A percentile compares a stretch with the other conserved stretches of the same genome.
Conservation (phyloP, 2,888 invertebrate genomes). For the Neria commutata region DNA sequence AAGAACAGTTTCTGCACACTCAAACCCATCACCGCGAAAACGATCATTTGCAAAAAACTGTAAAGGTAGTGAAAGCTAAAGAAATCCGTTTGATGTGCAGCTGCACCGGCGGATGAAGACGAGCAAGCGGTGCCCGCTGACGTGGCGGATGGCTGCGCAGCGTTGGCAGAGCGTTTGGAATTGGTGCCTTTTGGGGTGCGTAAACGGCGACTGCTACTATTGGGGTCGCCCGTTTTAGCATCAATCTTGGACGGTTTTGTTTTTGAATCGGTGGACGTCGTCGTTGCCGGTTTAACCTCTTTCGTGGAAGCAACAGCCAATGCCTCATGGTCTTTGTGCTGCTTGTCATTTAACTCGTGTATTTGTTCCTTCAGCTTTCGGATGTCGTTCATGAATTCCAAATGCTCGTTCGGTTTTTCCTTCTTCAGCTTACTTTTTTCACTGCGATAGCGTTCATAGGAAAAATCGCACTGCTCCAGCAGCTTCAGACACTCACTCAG, state of each 20-base stretch:
- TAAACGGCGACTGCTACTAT: background rate
- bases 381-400: slow-evolving; percentile 57
- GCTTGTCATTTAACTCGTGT: slow-evolving; percentile 47
- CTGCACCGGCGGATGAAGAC: background rate
- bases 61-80: slow-evolving; percentile 65
- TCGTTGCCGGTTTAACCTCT: slow-evolving; percentile 15
- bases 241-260: slow-evolving; percentile 19
- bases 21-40: slow-evolving; percentile 64
- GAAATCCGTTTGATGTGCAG: slow-evolving; percentile 30
- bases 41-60: slow-evolving; percentile 73
- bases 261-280: slow-evolving; percentile 27
- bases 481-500: slow-evolving; percentile 52
- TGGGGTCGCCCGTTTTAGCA: background rate
- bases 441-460: slow-evolving; percentile 57
- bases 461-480: slow-evolving; percentile 54
- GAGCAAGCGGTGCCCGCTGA: background rate
- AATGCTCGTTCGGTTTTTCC: slow-evolving; percentile 46
- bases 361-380: slow-evolving; percentile 57
- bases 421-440: slow-evolving; percentile 49
- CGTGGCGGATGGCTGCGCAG: background rate
- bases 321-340: slow-evolving; percentile 41
- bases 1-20: slow-evolving; percentile 58
- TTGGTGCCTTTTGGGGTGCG: slow-evolving; percentile 28
- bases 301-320: slow-evolving; percentile 20
- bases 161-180: slow-evolving; percentile 23